Conservation (phyloP, 2,888 invertebrate species). For the Hololepta plana region DNA sequence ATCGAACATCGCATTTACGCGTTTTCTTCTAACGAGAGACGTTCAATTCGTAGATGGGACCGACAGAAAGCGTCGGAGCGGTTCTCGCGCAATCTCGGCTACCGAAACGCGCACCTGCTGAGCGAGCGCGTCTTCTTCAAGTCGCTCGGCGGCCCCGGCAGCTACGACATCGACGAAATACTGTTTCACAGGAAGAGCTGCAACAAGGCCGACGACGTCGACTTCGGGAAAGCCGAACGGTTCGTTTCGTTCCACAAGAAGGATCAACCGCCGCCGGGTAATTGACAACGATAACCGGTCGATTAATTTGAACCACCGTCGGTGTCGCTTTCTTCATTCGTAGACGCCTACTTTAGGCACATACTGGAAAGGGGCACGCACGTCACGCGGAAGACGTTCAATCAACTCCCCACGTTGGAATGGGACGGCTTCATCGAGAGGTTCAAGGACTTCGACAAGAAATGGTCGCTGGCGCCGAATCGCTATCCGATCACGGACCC, state of each 20-base stretch:
- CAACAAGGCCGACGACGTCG: constrained; percentile 11
- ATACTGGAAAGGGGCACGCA: constrained; percentile 5
- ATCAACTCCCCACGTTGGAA: constrained; percentile 20
- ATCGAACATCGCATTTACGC: not conserved
- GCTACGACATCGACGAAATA: constrained; percentile 13
- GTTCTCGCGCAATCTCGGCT: constrained; percentile 16
- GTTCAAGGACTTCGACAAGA: constrained; percentile 15
- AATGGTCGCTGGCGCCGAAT: constrained; percentile 18
- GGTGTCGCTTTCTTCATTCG: constrained; percentile 1
- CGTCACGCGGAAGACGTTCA: constrained; percentile 6
- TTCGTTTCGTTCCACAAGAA: constrained; percentile 10
- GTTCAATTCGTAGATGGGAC: constrained; percentile 14
- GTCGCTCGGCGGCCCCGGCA: constrained; percentile 14
- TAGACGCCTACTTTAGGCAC: constrained; percentile 8
- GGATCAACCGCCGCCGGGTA: constrained; percentile 14
- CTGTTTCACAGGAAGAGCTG: constrained; percentile 9
- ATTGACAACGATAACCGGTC: constrained; percentile 1
- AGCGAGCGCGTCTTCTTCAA: constrained; percentile 10
- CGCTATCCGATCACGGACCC: constrained; percentile 15
- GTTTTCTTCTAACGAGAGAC: constrained; percentile 3
- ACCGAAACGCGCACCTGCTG: constrained; percentile 13
- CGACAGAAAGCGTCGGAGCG: constrained; percentile 13
- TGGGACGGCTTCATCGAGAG: constrained; percentile 19
- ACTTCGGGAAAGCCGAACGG: constrained; percentile 13
- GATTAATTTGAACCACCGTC: too few species aligned